Evolutionary conservation across 1,140 invertebrate genomes (phyloP).

Genomic region (Drosophila pseudoananassae): DNA sequence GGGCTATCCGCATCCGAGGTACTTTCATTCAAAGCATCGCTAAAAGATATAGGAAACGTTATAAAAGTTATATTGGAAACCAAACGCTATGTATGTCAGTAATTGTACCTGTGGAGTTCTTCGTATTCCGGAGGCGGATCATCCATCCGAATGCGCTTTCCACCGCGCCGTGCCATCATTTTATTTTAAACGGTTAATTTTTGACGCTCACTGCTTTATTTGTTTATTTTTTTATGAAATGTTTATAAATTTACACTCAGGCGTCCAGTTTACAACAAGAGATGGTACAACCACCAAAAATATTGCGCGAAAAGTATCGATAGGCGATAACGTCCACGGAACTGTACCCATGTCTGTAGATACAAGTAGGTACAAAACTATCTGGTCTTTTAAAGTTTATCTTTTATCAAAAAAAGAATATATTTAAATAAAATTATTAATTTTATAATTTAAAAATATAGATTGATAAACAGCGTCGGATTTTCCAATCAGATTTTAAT

Average conservation of each 20-base stretch:
- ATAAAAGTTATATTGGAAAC: not conserved
- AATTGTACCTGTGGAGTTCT: slow-evolving; percentile 55
- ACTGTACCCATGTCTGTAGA: not conserved
- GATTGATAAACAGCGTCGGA: too few species aligned
- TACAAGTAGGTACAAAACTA: not conserved
- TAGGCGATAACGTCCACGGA: not conserved
- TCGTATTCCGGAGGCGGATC: slow-evolving; percentile 91
- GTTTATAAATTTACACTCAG: slow-evolving; percentile 4
- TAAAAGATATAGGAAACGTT: slow-evolving; percentile 12
- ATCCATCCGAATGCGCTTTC: slow-evolving; percentile 95
- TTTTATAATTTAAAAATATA: too few species aligned
- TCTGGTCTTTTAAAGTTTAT: not conserved
- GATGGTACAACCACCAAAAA: slow-evolving; percentile 6
- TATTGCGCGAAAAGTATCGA: slow-evolving; percentile 17
- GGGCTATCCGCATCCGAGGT: slow-evolving; percentile 85
- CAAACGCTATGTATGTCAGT: not conserved
- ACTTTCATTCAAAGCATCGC: slow-evolving; percentile 78
- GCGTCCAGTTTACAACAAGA: slow-evolving; percentile 15
- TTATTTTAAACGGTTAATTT: slow-evolving; percentile 2
- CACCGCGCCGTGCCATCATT: slow-evolving; percentile 91
- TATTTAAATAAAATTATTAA: too few species aligned
- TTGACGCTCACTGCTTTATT: not conserved
- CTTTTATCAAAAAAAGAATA: too few species aligned
- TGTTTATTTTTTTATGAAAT: slow-evolving; percentile 4
- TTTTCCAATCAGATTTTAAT: too few species aligned